Conservation (phyloP, 1,140 invertebrate genomes). For the Megathymus violae region DNA sequence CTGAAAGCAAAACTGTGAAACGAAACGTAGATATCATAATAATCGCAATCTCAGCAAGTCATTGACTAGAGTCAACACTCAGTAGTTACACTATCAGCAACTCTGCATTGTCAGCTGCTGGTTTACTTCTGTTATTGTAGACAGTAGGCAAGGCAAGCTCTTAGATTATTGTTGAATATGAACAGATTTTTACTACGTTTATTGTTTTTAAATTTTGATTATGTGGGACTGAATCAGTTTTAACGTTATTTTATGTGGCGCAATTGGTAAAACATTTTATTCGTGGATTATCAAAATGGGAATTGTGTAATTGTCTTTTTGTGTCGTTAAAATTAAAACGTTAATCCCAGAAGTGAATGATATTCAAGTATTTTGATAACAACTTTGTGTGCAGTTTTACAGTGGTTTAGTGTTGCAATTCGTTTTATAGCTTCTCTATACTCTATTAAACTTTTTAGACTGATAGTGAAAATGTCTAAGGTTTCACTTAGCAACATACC, state of each 20-base stretch:
- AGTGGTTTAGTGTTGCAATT: conserved; percentile 38
- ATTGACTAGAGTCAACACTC: neutral
- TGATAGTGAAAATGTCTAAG: conserved; percentile 70
- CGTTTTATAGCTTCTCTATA: conserved; percentile 25
- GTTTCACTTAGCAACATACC: conserved; percentile 76
- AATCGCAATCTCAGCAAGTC: conserved; percentile 4
- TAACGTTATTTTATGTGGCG: conserved; percentile 8
- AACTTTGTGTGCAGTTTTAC: conserved; percentile 51
- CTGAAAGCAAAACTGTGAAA: conserved; percentile 45
- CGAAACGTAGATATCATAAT: conserved; percentile 60
- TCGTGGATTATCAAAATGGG: conserved; percentile 45
- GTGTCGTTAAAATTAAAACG: conserved; percentile 56
- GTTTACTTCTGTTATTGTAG: neutral
- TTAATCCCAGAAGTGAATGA: conserved; percentile 42
- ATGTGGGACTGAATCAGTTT: conserved; percentile 25
- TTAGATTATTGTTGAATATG: conserved; percentile 32
- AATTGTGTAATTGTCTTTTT: conserved; percentile 53
- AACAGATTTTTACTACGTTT: conserved; percentile 13
- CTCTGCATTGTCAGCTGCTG: neutral
- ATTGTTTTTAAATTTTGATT: conserved; percentile 32
- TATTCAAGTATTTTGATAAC: conserved; percentile 53
- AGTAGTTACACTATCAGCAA: neutral
- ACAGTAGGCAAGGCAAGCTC: conserved; percentile 33
- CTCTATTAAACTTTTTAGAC: conserved; percentile 45
- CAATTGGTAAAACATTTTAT: neutral